These are phyloP conservation scores for Zygothrica quintamaculata DNA, from an alignment of 2,888 invertebrate species.

Conservation along the genomic window DNA sequence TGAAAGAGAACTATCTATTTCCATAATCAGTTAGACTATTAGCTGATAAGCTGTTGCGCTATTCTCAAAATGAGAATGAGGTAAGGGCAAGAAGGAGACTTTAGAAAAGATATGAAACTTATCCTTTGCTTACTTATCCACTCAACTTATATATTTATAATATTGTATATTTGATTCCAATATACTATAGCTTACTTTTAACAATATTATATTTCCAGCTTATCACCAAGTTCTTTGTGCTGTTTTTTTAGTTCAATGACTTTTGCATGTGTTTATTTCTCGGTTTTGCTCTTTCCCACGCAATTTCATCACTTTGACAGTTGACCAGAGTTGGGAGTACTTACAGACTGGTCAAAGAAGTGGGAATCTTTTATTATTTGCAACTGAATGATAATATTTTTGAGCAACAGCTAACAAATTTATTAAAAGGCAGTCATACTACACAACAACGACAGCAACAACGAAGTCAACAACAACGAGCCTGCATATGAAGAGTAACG, in stretches of 20 bases:
- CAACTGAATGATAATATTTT: conserved; percentile 43
- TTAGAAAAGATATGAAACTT: too few species aligned
- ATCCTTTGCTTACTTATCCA: too few species aligned
- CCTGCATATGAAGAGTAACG: conserved; percentile 61
- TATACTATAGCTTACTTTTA: too few species aligned
- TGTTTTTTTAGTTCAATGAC: conserved; percentile 3
- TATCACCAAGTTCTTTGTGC: not conserved
- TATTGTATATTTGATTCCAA: too few species aligned
- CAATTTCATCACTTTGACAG: conserved; percentile 37
- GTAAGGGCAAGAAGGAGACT: too few species aligned
- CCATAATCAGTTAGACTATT: too few species aligned
- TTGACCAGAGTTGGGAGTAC: conserved; percentile 11
- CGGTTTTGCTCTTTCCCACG: conserved; percentile 44
- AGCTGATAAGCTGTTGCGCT: too few species aligned
- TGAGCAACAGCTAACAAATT: conserved; percentile 45
- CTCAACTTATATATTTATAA: too few species aligned
- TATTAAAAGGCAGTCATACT: conserved; percentile 44
- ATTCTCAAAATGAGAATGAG: too few species aligned
- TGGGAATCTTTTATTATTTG: conserved; percentile 54
- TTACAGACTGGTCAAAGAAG: conserved; percentile 45
- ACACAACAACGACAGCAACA: conserved; percentile 5
- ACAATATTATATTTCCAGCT: too few species aligned
- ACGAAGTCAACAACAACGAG: conserved; percentile 4
- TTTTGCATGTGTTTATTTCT: not conserved
- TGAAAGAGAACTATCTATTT: too few species aligned